Percentiles rank a stretch among this genome's conserved stretches.
phyloP scores from a whole-genome alignment of 2,888 invertebrate genomes.

The Leptopilina myrica region DNA sequence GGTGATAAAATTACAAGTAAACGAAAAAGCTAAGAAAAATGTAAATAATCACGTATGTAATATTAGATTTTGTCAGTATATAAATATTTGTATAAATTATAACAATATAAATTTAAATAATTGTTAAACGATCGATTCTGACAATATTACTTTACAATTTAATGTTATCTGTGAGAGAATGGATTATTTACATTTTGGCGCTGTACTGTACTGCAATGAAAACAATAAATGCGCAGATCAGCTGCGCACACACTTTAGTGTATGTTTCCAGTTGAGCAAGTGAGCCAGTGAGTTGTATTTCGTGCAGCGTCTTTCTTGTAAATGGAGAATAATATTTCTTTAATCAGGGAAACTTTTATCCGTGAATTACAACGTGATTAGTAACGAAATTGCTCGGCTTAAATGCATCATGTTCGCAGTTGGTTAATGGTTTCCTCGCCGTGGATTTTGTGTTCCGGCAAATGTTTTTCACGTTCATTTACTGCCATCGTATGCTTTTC shows the following conservation, averaged over 20 bases:
- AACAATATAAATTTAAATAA: not conserved
- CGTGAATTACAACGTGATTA: not conserved
- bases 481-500: slow-evolving; percentile 43
- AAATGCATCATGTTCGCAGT: not conserved
- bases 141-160: not conserved
- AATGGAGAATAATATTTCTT: slow-evolving; percentile 63
- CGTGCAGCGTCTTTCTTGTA: slow-evolving; percentile 51
- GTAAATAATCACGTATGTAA: not conserved
- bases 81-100: too few relatives aligned
- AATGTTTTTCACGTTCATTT: slow-evolving; percentile 61
- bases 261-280: not conserved
- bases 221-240: slow-evolving; percentile 47
- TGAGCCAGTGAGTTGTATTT: slow-evolving; percentile 26
- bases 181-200: slow-evolving; percentile 2
- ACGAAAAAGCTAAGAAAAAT: not conserved
- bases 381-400: not conserved
- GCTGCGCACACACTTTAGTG: not conserved
- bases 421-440: not conserved
- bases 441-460: slow-evolving; percentile 60
- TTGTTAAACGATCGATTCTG: too few relatives aligned
- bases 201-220: slow-evolving; percentile 49
- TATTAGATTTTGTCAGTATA: too few relatives aligned
- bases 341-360: slow-evolving; percentile 44
- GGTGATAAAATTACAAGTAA: slow-evolving; percentile 29
- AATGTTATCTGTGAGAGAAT: too few relatives aligned